These are phyloP conservation scores for Nasonia longicornis DNA, from an alignment of 1,140 invertebrate species.

Conservation along the genomic window DNA sequence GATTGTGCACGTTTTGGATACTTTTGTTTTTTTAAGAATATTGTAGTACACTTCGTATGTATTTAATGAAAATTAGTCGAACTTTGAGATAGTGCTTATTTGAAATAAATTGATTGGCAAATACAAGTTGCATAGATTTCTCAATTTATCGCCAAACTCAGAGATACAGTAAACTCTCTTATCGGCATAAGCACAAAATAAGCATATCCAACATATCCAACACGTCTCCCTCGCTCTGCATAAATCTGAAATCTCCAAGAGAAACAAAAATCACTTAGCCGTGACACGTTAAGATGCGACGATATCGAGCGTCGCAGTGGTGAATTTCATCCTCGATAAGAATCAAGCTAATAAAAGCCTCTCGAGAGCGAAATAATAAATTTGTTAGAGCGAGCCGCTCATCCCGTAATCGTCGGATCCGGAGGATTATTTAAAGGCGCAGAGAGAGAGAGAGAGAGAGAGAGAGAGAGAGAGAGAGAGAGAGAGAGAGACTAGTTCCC, in stretches of 20 bases:
- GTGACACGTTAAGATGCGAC: neutral
- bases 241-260: neutral
- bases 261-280: slow-evolving; percentile 33
- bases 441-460: neutral
- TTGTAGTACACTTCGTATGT: too few species aligned
- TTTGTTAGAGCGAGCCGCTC: slow-evolving; percentile 30
- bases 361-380: slow-evolving; percentile 40
- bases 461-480: neutral
- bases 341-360: slow-evolving; percentile 37
- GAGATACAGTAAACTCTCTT: too few species aligned
- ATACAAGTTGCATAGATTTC: too few species aligned
- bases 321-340: slow-evolving; percentile 19
- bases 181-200: too few species aligned
- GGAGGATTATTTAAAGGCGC: slow-evolving; percentile 43
- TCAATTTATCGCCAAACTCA: too few species aligned
- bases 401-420: slow-evolving; percentile 39
- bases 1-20: too few species aligned
- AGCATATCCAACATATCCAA: too few species aligned
- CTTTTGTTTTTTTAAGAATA: too few species aligned
- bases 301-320: neutral
- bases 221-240: too few species aligned
- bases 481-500: neutral
- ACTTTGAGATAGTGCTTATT: too few species aligned
- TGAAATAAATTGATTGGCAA: too few species aligned
- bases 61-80: too few species aligned